Evolutionary conservation across 2,888 invertebrate genomes (phyloP).

Genomic region (Torymus tubicola): DNA sequence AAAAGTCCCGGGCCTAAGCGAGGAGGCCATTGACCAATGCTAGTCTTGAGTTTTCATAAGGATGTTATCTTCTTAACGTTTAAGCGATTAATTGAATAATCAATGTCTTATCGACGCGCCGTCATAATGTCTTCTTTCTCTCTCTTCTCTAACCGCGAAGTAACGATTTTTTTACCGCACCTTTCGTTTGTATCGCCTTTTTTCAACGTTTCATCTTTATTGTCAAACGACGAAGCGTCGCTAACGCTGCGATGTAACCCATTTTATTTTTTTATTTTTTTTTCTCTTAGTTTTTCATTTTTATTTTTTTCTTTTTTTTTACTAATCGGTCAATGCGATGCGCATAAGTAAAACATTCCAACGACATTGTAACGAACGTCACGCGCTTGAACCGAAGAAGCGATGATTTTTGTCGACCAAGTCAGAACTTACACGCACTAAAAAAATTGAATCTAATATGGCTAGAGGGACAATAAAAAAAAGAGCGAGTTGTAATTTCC

Average conservation of each 20-base stretch:
- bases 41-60: slow-evolving; percentile 73
- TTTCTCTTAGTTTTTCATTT: not conserved
- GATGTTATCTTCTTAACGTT: slow-evolving; percentile 51
- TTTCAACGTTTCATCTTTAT: not conserved
- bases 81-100: slow-evolving; percentile 49
- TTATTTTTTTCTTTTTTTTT: slow-evolving; percentile 15
- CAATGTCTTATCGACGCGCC: slow-evolving; percentile 31
- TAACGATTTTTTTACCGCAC: slow-evolving; percentile 14
- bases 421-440: too few species aligned
- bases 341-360: slow-evolving; percentile 46
- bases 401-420: too few species aligned
- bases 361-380: slow-evolving; percentile 50
- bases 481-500: slow-evolving; percentile 23
- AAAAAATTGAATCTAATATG: slow-evolving; percentile 3
- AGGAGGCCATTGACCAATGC: slow-evolving; percentile 74
- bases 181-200: not conserved
- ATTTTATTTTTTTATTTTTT: slow-evolving; percentile 14
- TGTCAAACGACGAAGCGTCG: slow-evolving; percentile 3
- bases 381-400: slow-evolving; percentile 27
- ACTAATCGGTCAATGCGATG: slow-evolving; percentile 51
- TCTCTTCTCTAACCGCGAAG: slow-evolving; percentile 31
- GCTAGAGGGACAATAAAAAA: slow-evolving; percentile 16
- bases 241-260: slow-evolving; percentile 21
- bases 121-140: slow-evolving; percentile 34
- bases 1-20: slow-evolving; percentile 74